phyloP scores from a whole-genome alignment of 2,888 invertebrate species.

The Petrolisthes manimaculis region DNA sequence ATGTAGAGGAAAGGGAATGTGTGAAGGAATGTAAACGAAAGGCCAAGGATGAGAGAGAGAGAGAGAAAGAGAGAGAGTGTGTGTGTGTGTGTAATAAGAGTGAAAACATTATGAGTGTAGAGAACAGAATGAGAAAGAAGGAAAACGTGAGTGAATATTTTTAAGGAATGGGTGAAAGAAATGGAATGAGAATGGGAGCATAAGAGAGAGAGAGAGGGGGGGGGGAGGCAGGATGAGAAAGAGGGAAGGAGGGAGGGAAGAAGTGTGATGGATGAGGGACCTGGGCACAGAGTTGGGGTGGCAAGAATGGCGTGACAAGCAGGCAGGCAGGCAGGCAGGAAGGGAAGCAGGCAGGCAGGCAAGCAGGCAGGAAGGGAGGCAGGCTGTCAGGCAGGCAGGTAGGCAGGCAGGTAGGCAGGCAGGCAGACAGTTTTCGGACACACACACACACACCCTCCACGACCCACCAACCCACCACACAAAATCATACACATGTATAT shows the following conservation, averaged over 20 bases:
- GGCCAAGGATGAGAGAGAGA: background rate
- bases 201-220: background rate
- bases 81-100: too few relatives aligned
- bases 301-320: background rate
- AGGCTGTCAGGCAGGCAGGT: too few relatives aligned
- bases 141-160: background rate
- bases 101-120: too few relatives aligned
- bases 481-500: background rate
- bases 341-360: background rate
- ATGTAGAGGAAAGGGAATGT: background rate
- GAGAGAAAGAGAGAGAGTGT: background rate
- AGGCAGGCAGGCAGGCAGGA: background rate
- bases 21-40: background rate
- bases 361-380: background rate
- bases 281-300: background rate
- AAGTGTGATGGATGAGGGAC: background rate
- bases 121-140: background rate
- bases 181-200: background rate
- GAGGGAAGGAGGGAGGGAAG: background rate
- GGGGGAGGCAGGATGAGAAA: background rate
- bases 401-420: background rate
- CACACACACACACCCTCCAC: slow-evolving; percentile 4
- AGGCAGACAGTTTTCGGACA: background rate
- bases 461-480: background rate
- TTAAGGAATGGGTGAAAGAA: background rate